Evolutionary conservation across 1,140 invertebrate genomes (phyloP), one percentile per base, ranked within the genome.

Genomic region (Drosophila gunungcola): DNA sequence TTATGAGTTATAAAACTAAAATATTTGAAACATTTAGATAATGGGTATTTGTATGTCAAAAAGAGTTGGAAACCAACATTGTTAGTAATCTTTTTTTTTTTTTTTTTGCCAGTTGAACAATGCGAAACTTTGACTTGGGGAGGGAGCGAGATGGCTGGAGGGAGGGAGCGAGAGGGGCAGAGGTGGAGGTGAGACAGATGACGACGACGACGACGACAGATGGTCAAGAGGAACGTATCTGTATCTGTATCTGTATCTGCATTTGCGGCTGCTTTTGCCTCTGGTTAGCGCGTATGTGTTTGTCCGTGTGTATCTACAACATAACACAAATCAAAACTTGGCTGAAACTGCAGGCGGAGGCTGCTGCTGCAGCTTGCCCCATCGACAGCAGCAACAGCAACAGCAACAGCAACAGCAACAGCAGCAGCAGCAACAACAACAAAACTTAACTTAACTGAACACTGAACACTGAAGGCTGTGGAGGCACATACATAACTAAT

Each of bases 401-500:
- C 42, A 73, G 36, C 55, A 68, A 36, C 70, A 46, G 34, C 78
- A 74, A 12, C 68, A 74, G 13, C 75, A 74, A 21, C 51, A 75
- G 39, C 57, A 72, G 34, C 78, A 74, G 13, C 68, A 74, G 13
- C 75, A 74, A 21, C 51, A 75, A 45, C 57, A 72, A 39, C 72
- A 38, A 51, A 51, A 51, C 48, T 51, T 34, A 38, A 67, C 65
- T 65, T 48, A 51, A 63, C 65, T 67, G 38, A 53, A 56, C 70
- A 21, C 70, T 61, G 62, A 78, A 70, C 70, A 21, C 70, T 61
- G 62, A 78, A 70, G 51, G 63, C 75, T 54, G 60, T 60, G 72
- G 72, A 76, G 76, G 67, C 82, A 86, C 75, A 88, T 88, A 88
- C 83, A 89, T 88, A 82, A 88, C 83, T 88, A 88, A 88, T 88